Base-by-base conservation (phyloP, 2,797 vertebrate species). In the Dallia pectoralis region DNA sequence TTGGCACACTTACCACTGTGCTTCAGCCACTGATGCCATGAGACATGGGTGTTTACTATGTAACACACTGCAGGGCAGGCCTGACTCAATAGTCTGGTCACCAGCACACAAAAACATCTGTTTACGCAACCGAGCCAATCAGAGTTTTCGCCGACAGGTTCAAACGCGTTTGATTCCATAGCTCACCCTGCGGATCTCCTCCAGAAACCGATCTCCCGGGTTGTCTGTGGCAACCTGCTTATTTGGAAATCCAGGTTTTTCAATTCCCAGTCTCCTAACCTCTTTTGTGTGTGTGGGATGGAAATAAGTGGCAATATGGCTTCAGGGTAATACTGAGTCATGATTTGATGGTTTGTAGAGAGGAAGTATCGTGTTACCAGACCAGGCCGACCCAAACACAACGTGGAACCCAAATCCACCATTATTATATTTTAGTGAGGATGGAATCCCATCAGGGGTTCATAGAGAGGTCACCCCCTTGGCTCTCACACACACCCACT, bases 361-460 rank as follows among this genome's bases (percentile, higher is more conserved):
- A 70, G 73, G 59, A 63, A 70, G 73, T 64, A 63, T 74, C 51
- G 1, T 27, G 33, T 51, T 29, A 32, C 61, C 29, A 63, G 61
- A 62, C 61, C 22, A 62, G 61, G 30, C 61, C 29, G 30, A 30
- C 27, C 61, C 27, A 70, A 49, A 70, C 49, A 70, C 47, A 56
- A 30, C 32, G 27, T 53, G 22, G 32, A 15, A 56, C 29, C 61
- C 61, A 16, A 16, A 30, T 30, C 25, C 15, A 1, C 27, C 61
- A 9, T 15, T 63, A 29, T 29, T 56, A 56, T 56, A 56, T 8
- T 29, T 14, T 6, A 48, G 49, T 16, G 48, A 69, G 30, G 11
- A 40, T 40, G 36, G 29, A 40, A 56, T 56, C 51, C 51, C n/a
- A 56, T n/a, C 51, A 56, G 51, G 22, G n/a, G 51, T 56, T 56